Base-by-base conservation (phyloP, 2,888 invertebrate species). In the Rhagium mordax region DNA sequence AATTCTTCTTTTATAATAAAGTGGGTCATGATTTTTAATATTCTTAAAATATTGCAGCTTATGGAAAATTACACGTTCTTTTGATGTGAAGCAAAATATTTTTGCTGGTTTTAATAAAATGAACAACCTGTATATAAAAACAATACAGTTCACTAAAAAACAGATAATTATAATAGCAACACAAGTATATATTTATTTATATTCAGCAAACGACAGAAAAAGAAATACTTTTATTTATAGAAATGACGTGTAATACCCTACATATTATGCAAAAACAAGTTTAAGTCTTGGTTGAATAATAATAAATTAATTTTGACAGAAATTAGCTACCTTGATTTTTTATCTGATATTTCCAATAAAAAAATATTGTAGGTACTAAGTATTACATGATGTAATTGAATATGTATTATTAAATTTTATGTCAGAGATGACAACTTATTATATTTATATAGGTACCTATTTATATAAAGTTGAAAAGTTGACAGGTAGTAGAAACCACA, bases 251-350 rank as follows among this genome's bases (percentile, higher is more conserved):
- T 20, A 16, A 51, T 20, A 8, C 8, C 20, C 20, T 10, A 51
- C 18, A 51, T 51, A 18, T 51, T 16, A 48, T 16, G 3, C 16
- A 51, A 51, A 51, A 51, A 51, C 51, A 18, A 18, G 51, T 51
- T 51, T 20, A 1, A 20, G 5, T 16, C 5, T 18, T 51, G 51
- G 2, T 16, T 20, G 16, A 15, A 49, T 51, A 18, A 10, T 8
- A 18, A 51, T 51, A 51, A 51, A 51, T 3, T 41, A 51, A 51
- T 51, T 51, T 51, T 51, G 51, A 16, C 51, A 20, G 51, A 51
- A 51, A 51, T 51, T 51, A 51, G 51, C 51, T 10, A 51, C 16
- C 5, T 20, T 13, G 51, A 51, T 51, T 51, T n/a, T 51, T 16
- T 10, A 51, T 51, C 51, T 51, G 18, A 51, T 20, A 3, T 41